Conservation (phyloP, 2,797 vertebrate species). For the Lagocephalus sceleratus region DNA sequence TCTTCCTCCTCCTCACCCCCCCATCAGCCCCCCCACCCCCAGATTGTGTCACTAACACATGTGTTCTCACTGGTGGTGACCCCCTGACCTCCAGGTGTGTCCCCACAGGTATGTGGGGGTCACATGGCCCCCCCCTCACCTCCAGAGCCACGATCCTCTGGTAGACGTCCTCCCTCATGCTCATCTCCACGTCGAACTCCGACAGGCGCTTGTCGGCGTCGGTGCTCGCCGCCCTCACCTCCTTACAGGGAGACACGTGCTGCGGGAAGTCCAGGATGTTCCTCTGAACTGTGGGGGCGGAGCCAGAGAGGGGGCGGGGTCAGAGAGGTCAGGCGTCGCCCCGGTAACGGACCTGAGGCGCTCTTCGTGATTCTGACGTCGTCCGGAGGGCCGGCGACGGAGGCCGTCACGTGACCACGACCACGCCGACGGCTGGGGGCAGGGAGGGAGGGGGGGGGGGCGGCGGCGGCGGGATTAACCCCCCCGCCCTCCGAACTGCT, state of each 20-base stretch:
- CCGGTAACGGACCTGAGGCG: too few species aligned
- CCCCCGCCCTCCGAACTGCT: conserved; percentile 68
- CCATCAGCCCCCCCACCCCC: too few species aligned
- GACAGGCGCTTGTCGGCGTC: conserved; percentile 93
- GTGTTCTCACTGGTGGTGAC: too few species aligned
- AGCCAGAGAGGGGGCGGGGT: neutral
- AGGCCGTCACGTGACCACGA: too few species aligned
- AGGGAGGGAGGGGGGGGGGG: too few species aligned
- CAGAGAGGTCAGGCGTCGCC: neutral
- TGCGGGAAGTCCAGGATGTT: conserved; percentile 96
- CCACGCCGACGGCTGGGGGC: too few species aligned
- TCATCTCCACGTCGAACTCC: conserved; percentile 97
- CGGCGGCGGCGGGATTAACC: too few species aligned
- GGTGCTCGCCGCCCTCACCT: conserved; percentile 85
- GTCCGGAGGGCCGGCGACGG: too few species aligned
- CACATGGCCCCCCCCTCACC: conserved; percentile 73
- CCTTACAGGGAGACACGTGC: conserved; percentile 88
- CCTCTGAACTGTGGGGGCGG: conserved; percentile 78
- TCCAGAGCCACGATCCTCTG: conserved; percentile 88
- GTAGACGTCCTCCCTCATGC: conserved; percentile 96
- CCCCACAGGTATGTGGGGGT: too few species aligned
- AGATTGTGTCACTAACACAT: too few species aligned
- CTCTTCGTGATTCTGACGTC: too few species aligned
- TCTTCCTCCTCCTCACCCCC: neutral
- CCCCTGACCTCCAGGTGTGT: too few species aligned